Base-by-base conservation (phyloP, 2,113 vertebrate species). In the Pardalotus punctatus region DNA sequence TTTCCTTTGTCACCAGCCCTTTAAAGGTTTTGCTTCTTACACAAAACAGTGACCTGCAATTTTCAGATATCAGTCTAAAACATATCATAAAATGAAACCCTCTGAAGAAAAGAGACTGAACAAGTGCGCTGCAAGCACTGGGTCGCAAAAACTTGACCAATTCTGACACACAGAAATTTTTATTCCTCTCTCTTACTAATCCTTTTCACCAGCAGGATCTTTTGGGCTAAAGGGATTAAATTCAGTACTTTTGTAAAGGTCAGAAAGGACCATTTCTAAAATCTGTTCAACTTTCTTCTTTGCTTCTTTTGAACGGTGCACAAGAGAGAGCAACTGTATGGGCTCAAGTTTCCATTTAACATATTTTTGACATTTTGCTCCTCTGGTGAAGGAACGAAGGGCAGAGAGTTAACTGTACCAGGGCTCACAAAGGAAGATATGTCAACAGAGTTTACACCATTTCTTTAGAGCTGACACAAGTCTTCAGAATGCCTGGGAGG, bases 321-420 rank as follows among this genome's bases (percentile, higher is more conserved):
- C 58, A 62, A 72, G 78, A 95, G 81, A 90, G 62, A 56, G 40
- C 70, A 96, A 85, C 85, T 50, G 19, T n/a, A 67, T 19, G 35
- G 58, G 84, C 78, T 93, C 51, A 70, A 61, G 78, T 36, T 88
- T 80, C 89, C 87, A 45, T 95, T 96, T 94, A 91, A 93, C 70
- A 36, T 93, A 87, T 61, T 90, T 97, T 61, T 96, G 94, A 93
- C 83, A 87, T 76, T 89, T 94, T 91, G 53, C 61, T 94, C 73
- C 61, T 88, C 86, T 47, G 10, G 27, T 69, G 62, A 47, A 43
- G 38, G 70, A 88, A 77, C 0, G 10, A 82, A 91, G 42, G 66
- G 73, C 70, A 97, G 61, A 28, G 73, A 91, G 84, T 95, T 81
- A 91, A 79, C 84, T 96, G 80, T 54, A 65, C 25, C 27, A 29